Base-by-base conservation (phyloP, 2,797 vertebrate species). In the Eupleurogrammus muticus region DNA sequence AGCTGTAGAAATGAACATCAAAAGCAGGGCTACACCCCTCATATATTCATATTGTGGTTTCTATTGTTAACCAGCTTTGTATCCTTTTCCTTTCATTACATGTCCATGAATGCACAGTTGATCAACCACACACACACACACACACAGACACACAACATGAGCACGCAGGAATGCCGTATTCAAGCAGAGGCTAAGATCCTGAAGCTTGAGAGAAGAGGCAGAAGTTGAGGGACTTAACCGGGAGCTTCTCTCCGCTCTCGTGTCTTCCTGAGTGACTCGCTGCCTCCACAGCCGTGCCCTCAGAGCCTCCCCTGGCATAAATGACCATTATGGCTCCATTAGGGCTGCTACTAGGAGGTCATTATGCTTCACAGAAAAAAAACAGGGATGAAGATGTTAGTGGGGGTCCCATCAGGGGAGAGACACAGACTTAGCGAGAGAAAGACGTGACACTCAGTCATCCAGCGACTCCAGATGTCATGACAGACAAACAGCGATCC, bases 241-340 rank as follows among this genome's bases (percentile, higher is more conserved):
- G 71, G 72, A 77, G 82, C 80, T 75, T 70, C 73, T 77, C 62
- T 80, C 63, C 38, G 35, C 74, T 81, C 76, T 53, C 49, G 68
- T 52, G 55, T 87, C 70, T 85, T 86, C 80, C 84, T 81, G 84
- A 84, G 85, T 73, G 66, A 76, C 86, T 79, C 14, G 52, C 81
- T 80, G 88, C 88, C 87, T 89, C 85, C 79, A 83, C 75, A 76
- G 81, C 81, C 79, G 69, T 90, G 85, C 89, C 88, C 87, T 89
- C 74, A 44, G 86, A 86, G 89, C 86, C 90, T 92, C 86, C 87
- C 87, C 77, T 82, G 81, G 86, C 86, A 92, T 91, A 92, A 91
- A 91, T 84, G 89, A 89, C 91, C 90, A 91, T 93, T 93, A 94
- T 89, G 90, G 87, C 86, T 91, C 93, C 92, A 92, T 93, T 93